Evolutionary conservation across 2,797 vertebrate genomes (phyloP).

Genomic region (Gambelia wislizenii): DNA sequence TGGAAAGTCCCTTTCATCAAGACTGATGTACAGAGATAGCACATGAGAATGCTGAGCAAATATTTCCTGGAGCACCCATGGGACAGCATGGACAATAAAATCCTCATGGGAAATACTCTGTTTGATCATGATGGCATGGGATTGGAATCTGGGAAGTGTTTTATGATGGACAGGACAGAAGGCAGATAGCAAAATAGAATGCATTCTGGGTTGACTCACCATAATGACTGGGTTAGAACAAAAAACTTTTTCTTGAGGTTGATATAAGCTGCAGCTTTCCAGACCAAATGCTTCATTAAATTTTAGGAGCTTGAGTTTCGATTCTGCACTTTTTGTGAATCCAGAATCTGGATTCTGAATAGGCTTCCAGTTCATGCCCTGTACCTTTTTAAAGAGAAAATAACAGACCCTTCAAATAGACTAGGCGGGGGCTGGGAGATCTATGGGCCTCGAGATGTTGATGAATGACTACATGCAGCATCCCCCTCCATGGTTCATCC

Average conservation of each 20-base stretch:
- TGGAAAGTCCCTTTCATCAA: constrained; percentile 13
- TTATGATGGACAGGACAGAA: constrained; percentile 16
- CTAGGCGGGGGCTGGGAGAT: background rate
- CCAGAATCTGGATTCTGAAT: background rate
- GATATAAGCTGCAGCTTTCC: background rate
- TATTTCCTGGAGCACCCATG: constrained; percentile 19
- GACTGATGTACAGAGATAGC: background rate
- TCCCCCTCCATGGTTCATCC: too few species aligned
- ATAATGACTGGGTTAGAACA: background rate
- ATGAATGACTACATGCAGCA: too few species aligned
- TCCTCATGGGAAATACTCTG: background rate
- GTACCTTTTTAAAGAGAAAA: background rate
- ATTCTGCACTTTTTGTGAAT: background rate
- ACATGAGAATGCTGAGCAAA: constrained; percentile 1
- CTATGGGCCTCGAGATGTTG: too few species aligned
- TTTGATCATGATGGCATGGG: background rate
- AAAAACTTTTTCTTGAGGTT: background rate
- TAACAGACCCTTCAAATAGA: background rate
- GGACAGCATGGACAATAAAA: background rate
- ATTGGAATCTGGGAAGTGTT: constrained; percentile 10
- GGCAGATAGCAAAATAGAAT: background rate
- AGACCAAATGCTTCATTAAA: background rate
- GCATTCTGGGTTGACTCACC: background rate
- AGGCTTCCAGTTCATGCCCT: background rate
- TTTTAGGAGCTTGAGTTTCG: background rate